Evolutionary conservation across 1,140 invertebrate species (phyloP), one percentile per base, ranked within the genome.

Genomic region (Cydia fagiglandana): DNA sequence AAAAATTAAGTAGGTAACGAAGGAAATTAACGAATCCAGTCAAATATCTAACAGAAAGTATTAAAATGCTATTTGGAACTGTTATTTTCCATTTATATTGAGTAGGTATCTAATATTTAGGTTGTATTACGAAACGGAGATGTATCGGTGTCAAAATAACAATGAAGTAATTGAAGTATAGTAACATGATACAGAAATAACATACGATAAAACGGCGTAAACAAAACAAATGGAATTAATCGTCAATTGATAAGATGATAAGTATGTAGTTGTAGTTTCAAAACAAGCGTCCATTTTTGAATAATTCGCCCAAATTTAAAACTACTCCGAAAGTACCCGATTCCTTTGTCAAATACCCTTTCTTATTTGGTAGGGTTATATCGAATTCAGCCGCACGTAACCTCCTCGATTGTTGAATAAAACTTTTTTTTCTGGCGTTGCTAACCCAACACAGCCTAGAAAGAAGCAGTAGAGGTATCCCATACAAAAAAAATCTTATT

Each of bases 341-440:
- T 78, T 75, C 74, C 84, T 88, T 90, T 90, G 86, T 88, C 75
- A 83, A 79, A 75, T 34, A 41, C 73, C 17, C 28, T 77, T 78
- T 53, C 75, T 74, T 50, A 78, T 77, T 82, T 77, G 74, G 85
- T 81, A 78, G 87, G 81, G 75, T 86, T 87, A 83, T 83, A 78
- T 77, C 3, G 64, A 68, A 68, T 68, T 41, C 28, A 68, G 64
- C n/a, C 28, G 30, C 28, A 34, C 64, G 77, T 81, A 86, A 85
- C 85, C 88, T 86, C 83, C 87, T 87, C 89, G 88, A 89, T 89
- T 88, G 81, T 81, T 87, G 77, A 68, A 68, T 68, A 68, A 80
- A 80, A 17, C 41, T 78, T 88, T 84, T 86, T 88, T 87, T 88
- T 88, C 82, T 83, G 80, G 84, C 83, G 79, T 82, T 82, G 84